Base-by-base conservation (phyloP, 2,113 vertebrate species). In the Clinocottus analis region DNA sequence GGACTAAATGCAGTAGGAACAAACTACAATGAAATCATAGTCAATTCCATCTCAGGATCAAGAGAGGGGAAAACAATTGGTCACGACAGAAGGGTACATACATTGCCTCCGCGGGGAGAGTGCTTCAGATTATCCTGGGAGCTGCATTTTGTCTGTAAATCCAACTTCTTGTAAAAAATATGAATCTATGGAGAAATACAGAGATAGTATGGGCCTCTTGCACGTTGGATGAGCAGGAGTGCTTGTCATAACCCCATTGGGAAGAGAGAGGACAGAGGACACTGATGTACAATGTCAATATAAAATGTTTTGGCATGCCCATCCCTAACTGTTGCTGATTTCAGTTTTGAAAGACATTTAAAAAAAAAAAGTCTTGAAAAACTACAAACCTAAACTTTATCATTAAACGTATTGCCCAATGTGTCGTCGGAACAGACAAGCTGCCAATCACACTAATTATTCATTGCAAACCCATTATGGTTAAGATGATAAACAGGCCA, bases 51-150 rank as follows among this genome's bases (percentile, higher is more conserved):
- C 1, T 7, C 58, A 37, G 39, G 70, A 37, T 55, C 21, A 70
- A 66, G 19, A 60, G 64, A 51, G 60, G 63, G 63, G 55, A 63
- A 60, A 41, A 51, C 41, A 68, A 63, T 47, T 10, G 33, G 51
- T 55, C 49, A 62, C 25, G 45, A 62, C 14, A 31, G 47, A 79
- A 23, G 7, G 27, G 85, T 97, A 98, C 97, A 96, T 97, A 97
- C 97, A 94, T 96, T 94, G 95, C 95, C 96, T 92, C 95, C 96
- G 92, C 88, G 94, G 73, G 95, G 94, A 89, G 95, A 93, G 94
- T 94, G 95, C 95, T 93, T 97, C 96, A 97, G 94, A 95, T 98
- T 97, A 95, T 97, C 96, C 96, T 95, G 97, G 95, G 97, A 96
- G 94, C 95, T 95, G 94, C 96, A 96, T 87, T 96, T 96, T 93